Evolutionary conservation across 2,888 invertebrate genomes (phyloP), one percentile per base, ranked within the genome.

Genomic region (Drosophila niveifrons): DNA sequence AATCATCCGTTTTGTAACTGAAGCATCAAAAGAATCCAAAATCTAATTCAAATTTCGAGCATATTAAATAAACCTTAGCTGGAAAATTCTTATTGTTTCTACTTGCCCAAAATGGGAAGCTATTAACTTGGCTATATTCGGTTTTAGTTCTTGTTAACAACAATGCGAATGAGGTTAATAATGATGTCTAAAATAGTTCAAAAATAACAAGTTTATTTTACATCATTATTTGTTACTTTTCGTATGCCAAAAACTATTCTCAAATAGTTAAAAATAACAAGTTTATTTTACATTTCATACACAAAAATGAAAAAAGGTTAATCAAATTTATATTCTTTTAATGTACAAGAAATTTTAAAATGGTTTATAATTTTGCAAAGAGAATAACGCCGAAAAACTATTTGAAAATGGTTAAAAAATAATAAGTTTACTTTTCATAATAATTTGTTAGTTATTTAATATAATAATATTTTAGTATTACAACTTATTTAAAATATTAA

Each of bases 41-140:
- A 44, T 3, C 17, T 9, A 44, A 56, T 56, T 56, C 55, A 56
- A 56, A 56, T 56, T 34, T 44, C 15, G 13, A 52, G 17, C 43
- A 18, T 31, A 34, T 44, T 23, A 29, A 55, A 44, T 44, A 55
- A 55, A 43, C 43, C 29, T 15, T 15, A 31, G 55, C 18, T n/a
- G 31, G 46, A 46, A 46, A 36, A 56, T 46, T 47, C 57, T 34
- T 34, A 56, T 56, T 56, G 55, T 34, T 13, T 13, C 10, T 4
- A n/a, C 6, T 13, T 44, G 2, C 55, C 44, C 44, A 56, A 44
- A 56, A 31, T 56, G 10, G 55, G 55, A n/a, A 44, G 10, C 10
- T 31, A 44, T 56, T 17, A 56, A 56, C 31, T 44, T 44, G 13
- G 8, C 55, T 34, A 34, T 56, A 56, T 44, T 44, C 18, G 55